Evolutionary conservation across 2,113 vertebrate species (phyloP), one percentile per base, ranked within the genome.

Genomic region (Hemichromis elongatus): DNA sequence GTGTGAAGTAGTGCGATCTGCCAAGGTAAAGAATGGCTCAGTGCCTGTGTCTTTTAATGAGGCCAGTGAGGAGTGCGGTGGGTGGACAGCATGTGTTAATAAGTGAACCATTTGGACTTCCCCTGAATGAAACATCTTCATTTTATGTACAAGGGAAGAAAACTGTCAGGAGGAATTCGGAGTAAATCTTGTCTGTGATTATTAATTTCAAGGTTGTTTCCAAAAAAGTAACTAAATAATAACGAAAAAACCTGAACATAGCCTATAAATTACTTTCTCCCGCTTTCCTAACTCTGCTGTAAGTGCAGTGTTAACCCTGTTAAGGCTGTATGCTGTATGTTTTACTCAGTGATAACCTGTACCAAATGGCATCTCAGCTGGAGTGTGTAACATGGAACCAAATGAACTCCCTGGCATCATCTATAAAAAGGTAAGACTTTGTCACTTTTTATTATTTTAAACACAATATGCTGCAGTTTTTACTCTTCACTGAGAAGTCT

Each of bases 321-420:
- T 75, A 2, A 75, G n/a, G 45, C 28, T 1, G 26, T 4, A 52
- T 33, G 6, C 26, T 52, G 2, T 86, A 12, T 90, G 63, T 85
- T 52, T 90, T 52, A 8, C 54, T 54, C 83, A 95, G 95, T 88
- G 95, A 95, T 81, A 95, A 94, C 88, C 77, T 95, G 66, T 95
- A 94, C 89, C 94, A 95, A 93, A 95, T 95, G 95, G 90, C 95
- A 14, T 95, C 95, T 78, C 95, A 95, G 91, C 92, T 95, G 90
- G 95, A 95, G 53, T 95, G 95, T 87, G 94, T 95, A 28, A 90
- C 93, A 35, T 95, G 94, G 95, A 95, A 95, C 85, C 95, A 92
- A 73, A 93, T 95, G 90, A 95, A 95, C 89, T 53, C 53, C 4
- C 83, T 95, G 56, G 85, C 95, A 40, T 90, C 93, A 19, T 91